These are phyloP conservation scores for Pomacea maculata DNA, from an alignment of 1,140 invertebrate species.

Conservation along the genomic window DNA sequence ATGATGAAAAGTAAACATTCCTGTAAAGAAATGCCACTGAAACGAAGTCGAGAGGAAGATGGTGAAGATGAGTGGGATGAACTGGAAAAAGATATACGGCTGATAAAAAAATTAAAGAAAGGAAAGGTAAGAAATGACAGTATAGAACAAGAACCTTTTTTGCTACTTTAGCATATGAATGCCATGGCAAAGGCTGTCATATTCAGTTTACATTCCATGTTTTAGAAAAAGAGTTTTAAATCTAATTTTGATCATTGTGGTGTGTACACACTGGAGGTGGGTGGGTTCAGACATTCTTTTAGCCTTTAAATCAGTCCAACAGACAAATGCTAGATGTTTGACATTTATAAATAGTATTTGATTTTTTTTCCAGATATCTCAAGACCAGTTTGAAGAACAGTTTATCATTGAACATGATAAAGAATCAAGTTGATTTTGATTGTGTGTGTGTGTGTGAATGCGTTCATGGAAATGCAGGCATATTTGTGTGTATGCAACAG, in stretches of 20 bases:
- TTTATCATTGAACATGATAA: constrained; percentile 11
- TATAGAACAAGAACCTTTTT: too few relatives aligned
- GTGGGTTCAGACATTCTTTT: too few relatives aligned
- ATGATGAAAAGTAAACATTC: constrained; percentile 26
- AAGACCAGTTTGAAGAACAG: constrained; percentile 47
- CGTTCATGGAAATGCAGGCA: neutral
- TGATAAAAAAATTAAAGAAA: constrained; percentile 90
- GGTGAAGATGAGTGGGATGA: constrained; percentile 79
- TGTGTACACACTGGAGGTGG: too few relatives aligned
- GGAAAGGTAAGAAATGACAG: constrained; percentile 72
- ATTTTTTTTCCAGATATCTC: constrained; percentile 43
- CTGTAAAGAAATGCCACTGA: constrained; percentile 38
- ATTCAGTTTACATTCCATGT: too few relatives aligned
- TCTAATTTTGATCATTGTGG: too few relatives aligned
- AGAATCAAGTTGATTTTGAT: neutral
- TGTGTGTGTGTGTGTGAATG: neutral
- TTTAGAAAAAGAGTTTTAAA: too few relatives aligned
- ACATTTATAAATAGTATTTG: constrained; percentile 5
- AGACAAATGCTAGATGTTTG: neutral
- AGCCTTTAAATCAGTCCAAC: too few relatives aligned
- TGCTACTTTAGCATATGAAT: too few relatives aligned
- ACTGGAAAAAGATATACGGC: constrained; percentile 80
- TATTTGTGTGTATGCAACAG: neutral
- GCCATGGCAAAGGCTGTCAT: too few relatives aligned
- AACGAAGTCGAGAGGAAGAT: constrained; percentile 46